A percentile compares a stretch with the other conserved stretches of the same genome.
These are phyloP conservation scores for Mesembrinibis cayennensis DNA, from an alignment of 2,113 vertebrate genomes.

Conservation along the genomic window DNA sequence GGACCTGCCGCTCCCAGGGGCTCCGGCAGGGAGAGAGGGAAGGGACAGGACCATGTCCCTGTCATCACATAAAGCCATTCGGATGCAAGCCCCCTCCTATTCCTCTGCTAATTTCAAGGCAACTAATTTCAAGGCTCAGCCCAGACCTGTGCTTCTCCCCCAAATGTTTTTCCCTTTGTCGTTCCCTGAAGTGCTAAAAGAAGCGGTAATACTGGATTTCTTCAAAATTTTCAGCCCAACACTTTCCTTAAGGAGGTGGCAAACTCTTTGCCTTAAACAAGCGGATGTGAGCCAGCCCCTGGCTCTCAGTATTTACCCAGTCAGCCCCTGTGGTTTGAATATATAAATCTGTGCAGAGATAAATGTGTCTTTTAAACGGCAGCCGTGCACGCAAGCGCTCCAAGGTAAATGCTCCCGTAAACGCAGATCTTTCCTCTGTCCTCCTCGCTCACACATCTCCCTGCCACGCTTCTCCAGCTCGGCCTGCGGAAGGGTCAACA, in stretches of 20 bases:
- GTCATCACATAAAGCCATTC: not conserved
- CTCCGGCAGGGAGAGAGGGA: not conserved
- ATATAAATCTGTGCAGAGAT: not conserved
- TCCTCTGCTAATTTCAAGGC: not conserved
- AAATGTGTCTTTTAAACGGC: not conserved
- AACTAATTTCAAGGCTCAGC: not conserved
- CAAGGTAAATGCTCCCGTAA: not conserved
- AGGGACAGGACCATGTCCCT: not conserved
- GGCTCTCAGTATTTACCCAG: not conserved
- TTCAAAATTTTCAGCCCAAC: not conserved
- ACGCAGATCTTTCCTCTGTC: not conserved
- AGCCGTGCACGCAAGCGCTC: not conserved
- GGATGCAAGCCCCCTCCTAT: not conserved
- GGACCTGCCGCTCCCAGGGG: not conserved
- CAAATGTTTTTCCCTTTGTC: rapidly evolving
- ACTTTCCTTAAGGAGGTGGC: not conserved
- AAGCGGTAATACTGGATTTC: not conserved
- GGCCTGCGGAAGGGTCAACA: not conserved
- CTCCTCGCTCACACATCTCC: not conserved
- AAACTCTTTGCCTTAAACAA: not conserved
- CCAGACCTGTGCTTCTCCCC: not conserved
- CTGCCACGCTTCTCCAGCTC: not conserved
- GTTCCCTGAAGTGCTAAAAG: not conserved
- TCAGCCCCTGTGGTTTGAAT: not conserved
- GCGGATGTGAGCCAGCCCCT: rapidly evolving